Base-by-base conservation (phyloP, 2,797 vertebrate genomes). In the Cynopterus sphinx region DNA sequence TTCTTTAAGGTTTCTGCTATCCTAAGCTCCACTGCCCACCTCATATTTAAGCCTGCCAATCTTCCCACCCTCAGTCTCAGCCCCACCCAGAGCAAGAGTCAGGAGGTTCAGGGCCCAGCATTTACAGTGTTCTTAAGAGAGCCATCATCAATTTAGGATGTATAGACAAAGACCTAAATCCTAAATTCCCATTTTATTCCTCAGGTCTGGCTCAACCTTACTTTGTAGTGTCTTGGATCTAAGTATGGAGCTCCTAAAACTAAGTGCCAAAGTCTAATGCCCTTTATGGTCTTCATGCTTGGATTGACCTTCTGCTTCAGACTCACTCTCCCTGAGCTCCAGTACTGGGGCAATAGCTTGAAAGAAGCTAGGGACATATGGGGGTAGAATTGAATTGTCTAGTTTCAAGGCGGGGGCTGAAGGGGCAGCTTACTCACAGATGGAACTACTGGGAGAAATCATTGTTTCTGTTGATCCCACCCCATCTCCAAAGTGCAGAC, bases 51-150 rank as follows among this genome's bases (percentile, higher is more conserved):
- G 0, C 2, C 17, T 70, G 3, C 5, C 3, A n/a, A 2, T 41
- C 15, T 71, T n/a, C 17, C 12, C 1, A 15, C 3, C 17, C 49
- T 2, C 5, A 13, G 2, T 36, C 43, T 46, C 28, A 57, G 39
- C 2, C 9, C 12, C 41, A 49, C 1, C 10, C 11, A 43, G 6
- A 0, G 0, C 2, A 55, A n/a, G 2, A 73, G 0, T 43, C 31
- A 21, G 9, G 16, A 82, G 22, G 9, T 12, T 46, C n/a, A n/a
- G 16, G 5, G 5, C 0, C 7, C 22, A 3, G 10, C 10, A 5
- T 6, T 63, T 0, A 8, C 77, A 16, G 6, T 75, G 36, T 90
- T 94, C 59, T 77, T 33, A 24, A 81, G 1, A 51, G 26, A 81
- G 0, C 9, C 13, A 36, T 65, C 33, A 22, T 24, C 36, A 51